A percentile compares a stretch with the other conserved stretches of the same genome.
These are phyloP conservation scores for Aphidoletes aphidimyza DNA, from an alignment of 2,888 invertebrate genomes.

Conservation along the genomic window DNA sequence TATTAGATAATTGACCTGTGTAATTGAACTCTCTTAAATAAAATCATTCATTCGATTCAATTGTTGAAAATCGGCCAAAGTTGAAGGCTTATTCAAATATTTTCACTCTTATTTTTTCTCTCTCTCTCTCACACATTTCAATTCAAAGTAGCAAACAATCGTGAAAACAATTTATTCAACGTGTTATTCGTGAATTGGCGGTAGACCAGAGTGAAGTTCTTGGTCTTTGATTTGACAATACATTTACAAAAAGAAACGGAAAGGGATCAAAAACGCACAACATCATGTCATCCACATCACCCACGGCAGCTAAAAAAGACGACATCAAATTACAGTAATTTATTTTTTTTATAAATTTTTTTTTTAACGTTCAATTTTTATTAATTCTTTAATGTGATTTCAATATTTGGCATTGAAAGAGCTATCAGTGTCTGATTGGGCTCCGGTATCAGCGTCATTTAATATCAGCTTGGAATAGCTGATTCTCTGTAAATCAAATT, in stretches of 20 bases:
- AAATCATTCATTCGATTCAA: conserved; percentile 44
- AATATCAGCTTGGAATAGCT: no score
- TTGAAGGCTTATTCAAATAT: background rate
- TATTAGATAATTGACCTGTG: conserved; percentile 52
- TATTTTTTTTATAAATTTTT: background rate
- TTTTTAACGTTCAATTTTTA: no score
- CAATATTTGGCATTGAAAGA: no score
- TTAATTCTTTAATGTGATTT: no score
- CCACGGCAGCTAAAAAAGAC: background rate
- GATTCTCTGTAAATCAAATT: no score
- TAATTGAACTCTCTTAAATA: conserved; percentile 37
- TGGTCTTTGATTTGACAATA: no score
- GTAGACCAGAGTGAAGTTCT: no score
- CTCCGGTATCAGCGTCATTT: no score
- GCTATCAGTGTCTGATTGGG: no score
- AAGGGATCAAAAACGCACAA: background rate
- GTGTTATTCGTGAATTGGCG: no score
- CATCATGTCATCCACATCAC: conserved; percentile 34
- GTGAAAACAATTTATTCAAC: no score
- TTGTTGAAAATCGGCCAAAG: conserved; percentile 46
- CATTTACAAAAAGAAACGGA: background rate
- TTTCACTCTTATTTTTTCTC: background rate
- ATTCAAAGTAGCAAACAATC: background rate
- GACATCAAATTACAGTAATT: conserved; percentile 32
- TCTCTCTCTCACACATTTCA: background rate